Base-by-base conservation (phyloP, 2,888 invertebrate species). In the Cloeon dipterum region DNA sequence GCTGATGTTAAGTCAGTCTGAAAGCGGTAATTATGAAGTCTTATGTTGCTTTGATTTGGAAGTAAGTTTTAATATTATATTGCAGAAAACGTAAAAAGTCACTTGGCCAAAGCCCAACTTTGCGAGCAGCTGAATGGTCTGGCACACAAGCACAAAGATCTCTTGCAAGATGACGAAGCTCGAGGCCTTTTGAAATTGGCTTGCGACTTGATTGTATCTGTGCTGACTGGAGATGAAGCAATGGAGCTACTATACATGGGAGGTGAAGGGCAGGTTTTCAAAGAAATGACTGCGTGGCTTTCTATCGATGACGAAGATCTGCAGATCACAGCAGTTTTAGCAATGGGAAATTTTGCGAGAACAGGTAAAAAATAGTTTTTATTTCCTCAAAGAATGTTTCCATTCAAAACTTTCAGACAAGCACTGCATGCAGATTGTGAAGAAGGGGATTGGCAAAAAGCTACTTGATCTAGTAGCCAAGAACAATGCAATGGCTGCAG, bases 281-380 rank as follows among this genome's bases (percentile, higher is more conserved):
- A 56, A 46, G 74, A 67, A 52, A 70, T 78, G 59, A 65, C 79
- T 36, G 62, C 65, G 21, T 89, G 88, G 88, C 59, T 89, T 43
- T 68, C 73, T 40, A 69, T 73, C 1, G 56, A 64, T 17, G 73
- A 79, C 51, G 67, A 70, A 42, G 77, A 81, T 52, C 59, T 89
- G 17, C 62, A 79, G 48, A 70, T 75, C n/a, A 77, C 85, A 0
- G 85, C 79, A 0, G 74, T 85, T 3, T 59, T 88, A 42, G 83
- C 85, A 0, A 65, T 88, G 44, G 88, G 85, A 2, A 89, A 89
- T 61, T 88, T 89, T 56, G 88, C 88, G 1, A 63, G 88, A 32
- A 76, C 76, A 44, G 64, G 62, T 62, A 41, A 39, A n/a, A n/a
- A n/a, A n/a, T n/a, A 21, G n/a, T n/a, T 32, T 16, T 18, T 29